Conservation (phyloP, 1,140 invertebrate genomes). For the Ostrea edulis region DNA sequence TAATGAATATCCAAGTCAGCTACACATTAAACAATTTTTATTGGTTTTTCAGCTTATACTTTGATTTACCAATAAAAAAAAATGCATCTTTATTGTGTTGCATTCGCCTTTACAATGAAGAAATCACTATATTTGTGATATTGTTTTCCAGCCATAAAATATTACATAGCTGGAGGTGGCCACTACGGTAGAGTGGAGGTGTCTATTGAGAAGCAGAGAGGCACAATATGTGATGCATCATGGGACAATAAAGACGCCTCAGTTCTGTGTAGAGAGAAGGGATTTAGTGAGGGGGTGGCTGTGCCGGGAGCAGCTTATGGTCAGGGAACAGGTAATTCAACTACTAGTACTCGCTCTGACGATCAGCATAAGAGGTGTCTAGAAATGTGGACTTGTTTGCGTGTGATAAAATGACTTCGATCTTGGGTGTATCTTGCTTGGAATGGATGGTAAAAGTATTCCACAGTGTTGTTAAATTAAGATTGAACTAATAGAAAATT, state of each 20-base stretch:
- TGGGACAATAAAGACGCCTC: conserved; percentile 69
- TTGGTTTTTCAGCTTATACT: no score
- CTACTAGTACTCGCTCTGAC: background rate
- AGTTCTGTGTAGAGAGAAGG: conserved; percentile 69
- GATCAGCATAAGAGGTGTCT: background rate
- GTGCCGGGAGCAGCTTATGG: conserved; percentile 62
- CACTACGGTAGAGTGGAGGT: conserved; percentile 87
- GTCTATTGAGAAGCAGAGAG: conserved; percentile 79
- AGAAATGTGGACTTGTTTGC: background rate
- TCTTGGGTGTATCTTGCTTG: conserved; percentile 4
- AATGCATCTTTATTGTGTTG: background rate
- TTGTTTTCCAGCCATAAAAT: conserved; percentile 58
- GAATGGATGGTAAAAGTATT: conserved; percentile 43
- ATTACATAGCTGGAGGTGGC: conserved; percentile 55
- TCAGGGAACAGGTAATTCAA: conserved; percentile 50
- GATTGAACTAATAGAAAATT: no score
- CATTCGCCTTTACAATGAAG: background rate
- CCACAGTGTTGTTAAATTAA: no score
- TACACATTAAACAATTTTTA: no score
- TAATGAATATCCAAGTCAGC: no score
- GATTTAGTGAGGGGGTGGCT: conserved; percentile 68
- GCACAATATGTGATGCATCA: conserved; percentile 72
- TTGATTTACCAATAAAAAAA: no score
- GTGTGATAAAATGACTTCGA: background rate
- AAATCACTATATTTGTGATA: background rate